Evolutionary conservation across 2,797 vertebrate species (phyloP).

Genomic region (Eulemur coronatus): DNA sequence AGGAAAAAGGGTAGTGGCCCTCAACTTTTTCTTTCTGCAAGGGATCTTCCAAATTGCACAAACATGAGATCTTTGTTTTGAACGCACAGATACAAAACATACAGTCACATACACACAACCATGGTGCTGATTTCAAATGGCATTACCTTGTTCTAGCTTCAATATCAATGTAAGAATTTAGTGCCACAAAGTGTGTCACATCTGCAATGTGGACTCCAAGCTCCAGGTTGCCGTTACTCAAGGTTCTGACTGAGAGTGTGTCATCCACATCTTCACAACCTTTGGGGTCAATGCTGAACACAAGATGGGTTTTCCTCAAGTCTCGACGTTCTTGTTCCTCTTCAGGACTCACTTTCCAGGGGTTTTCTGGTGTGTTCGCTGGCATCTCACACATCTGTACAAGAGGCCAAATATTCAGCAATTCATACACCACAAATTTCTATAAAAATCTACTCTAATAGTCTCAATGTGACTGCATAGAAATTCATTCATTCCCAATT

Average conservation of each 20-base stretch:
- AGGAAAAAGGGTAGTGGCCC: not conserved
- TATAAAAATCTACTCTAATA: not conserved
- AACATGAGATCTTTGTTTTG: not conserved
- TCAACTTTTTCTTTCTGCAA: not conserved
- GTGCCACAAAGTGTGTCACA: conserved; percentile 93
- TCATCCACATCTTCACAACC: conserved; percentile 98
- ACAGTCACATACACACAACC: not conserved
- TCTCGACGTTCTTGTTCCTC: conserved; percentile 87
- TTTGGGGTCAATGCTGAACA: conserved; percentile 97
- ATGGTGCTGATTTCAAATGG: not conserved
- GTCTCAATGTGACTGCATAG: not conserved
- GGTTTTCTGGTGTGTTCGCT: conserved; percentile 86
- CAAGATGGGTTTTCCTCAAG: conserved; percentile 90
- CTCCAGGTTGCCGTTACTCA: conserved; percentile 89
- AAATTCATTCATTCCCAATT: not conserved
- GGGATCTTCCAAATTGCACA: not conserved
- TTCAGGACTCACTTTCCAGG: conserved; percentile 88
- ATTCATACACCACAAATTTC: not conserved
- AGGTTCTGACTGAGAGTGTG: conserved; percentile 88
- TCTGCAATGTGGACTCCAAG: conserved; percentile 98
- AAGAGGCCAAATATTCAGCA: not conserved
- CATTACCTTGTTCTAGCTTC: conserved; percentile 92
- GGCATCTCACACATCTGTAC: conserved; percentile 95
- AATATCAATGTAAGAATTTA: conserved; percentile 91
- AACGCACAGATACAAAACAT: not conserved